These are phyloP conservation scores for Gryllus longicercus DNA, from an alignment of 2,888 invertebrate genomes.

Conservation along the genomic window DNA sequence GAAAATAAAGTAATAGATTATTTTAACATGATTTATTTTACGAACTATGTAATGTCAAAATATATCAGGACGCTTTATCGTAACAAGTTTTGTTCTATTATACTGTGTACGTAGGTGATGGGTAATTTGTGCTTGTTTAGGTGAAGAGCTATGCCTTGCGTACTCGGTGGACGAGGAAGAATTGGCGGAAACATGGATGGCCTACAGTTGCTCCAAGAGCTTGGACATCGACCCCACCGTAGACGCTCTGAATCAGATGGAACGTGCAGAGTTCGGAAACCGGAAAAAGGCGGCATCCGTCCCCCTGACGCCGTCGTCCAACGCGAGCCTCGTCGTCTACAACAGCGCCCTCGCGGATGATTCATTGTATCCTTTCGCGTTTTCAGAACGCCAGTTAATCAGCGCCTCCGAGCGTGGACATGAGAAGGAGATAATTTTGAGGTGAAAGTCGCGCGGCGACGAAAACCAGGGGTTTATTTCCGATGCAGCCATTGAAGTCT, in stretches of 20 bases:
- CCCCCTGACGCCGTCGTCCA: constrained; percentile 37
- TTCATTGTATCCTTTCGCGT: neutral
- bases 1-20: no score
- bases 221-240: constrained; percentile 60
- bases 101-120: constrained; percentile 2
- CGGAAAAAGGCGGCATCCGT: constrained; percentile 20
- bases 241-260: constrained; percentile 59
- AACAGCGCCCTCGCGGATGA: constrained; percentile 39
- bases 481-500: neutral
- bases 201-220: constrained; percentile 65
- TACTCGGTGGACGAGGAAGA: constrained; percentile 61
- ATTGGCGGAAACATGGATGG: constrained; percentile 75
- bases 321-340: constrained; percentile 46
- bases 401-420: no score
- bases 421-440: no score
- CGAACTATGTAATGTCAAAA: no score
- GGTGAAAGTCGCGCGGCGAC: no score
- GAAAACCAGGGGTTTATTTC: neutral
- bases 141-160: constrained; percentile 61
- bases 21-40: no score
- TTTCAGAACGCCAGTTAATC: no score
- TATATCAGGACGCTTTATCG: neutral
- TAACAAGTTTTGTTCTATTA: neutral
- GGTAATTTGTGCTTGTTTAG: constrained; percentile 44
- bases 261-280: constrained; percentile 62